phyloP scores from a whole-genome alignment of 2,888 invertebrate genomes.

The Autographa gamma region DNA sequence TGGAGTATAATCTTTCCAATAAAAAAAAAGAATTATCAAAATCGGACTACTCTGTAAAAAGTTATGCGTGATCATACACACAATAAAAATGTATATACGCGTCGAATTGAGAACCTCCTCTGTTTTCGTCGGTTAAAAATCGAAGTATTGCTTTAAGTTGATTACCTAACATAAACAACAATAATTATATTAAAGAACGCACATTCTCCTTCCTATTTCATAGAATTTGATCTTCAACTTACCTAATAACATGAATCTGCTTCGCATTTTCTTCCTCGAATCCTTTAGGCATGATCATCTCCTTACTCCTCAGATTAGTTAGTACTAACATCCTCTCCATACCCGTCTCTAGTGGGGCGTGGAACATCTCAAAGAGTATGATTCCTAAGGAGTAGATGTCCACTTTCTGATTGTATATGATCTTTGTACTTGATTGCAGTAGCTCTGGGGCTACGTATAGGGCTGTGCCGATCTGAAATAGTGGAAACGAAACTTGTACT shows the following conservation, averaged over 20 bases:
- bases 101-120: too few relatives aligned
- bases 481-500: too few relatives aligned
- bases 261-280: constrained; percentile 89
- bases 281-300: constrained; percentile 92
- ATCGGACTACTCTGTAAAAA: too few relatives aligned
- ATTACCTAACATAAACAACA: too few relatives aligned
- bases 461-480: constrained; percentile 95
- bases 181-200: too few relatives aligned
- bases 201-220: too few relatives aligned
- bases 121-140: too few relatives aligned
- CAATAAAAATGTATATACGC: too few relatives aligned
- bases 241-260: constrained; percentile 91
- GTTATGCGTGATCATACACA: too few relatives aligned
- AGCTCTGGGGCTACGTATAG: constrained; percentile 98
- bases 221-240: constrained; percentile 59
- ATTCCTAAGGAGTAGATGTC: constrained; percentile 96
- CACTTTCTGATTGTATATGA: constrained; percentile 96
- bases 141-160: too few relatives aligned
- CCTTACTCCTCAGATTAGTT: constrained; percentile 91
- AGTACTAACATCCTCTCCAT: constrained; percentile 97
- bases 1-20: too few relatives aligned
- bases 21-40: too few relatives aligned
- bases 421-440: constrained; percentile 91
- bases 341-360: constrained; percentile 93
- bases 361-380: constrained; percentile 98